Evolutionary conservation across 1,140 invertebrate species (phyloP).

Genomic region (Drosophila murphyi): DNA sequence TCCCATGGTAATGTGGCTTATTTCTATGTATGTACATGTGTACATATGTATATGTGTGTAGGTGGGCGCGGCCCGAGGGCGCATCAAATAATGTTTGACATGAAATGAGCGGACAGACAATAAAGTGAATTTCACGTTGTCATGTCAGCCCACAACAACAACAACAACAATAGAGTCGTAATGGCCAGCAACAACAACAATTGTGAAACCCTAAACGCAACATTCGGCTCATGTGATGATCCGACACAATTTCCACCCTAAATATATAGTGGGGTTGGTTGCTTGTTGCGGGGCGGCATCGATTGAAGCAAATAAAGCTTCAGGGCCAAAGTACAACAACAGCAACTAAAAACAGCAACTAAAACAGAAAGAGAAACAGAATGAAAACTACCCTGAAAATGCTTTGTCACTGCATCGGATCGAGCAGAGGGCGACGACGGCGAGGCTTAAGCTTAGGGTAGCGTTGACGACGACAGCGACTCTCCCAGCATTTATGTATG

Average conservation of each 20-base stretch:
- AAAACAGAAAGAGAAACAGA: constrained; percentile 19
- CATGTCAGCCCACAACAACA: constrained; percentile 59
- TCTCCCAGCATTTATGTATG: constrained; percentile 1
- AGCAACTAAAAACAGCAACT: constrained; percentile 30
- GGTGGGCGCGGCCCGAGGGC: constrained; percentile 72
- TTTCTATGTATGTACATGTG: constrained; percentile 27
- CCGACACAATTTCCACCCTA: constrained; percentile 68
- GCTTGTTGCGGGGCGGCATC: constrained; percentile 57
- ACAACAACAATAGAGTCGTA: constrained; percentile 12
- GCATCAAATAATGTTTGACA: constrained; percentile 79
- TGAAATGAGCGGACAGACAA: constrained; percentile 74
- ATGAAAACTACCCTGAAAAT: constrained; percentile 67
- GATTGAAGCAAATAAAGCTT: constrained; percentile 80
- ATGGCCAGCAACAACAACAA: constrained; percentile 36
- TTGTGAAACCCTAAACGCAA: constrained; percentile 75
- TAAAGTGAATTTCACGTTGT: constrained; percentile 81
- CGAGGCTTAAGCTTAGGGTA: constrained; percentile 21
- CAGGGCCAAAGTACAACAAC: constrained; percentile 68
- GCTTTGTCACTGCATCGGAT: constrained; percentile 25
- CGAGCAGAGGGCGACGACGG: constrained; percentile 26
- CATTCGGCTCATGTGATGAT: constrained; percentile 45
- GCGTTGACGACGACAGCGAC: constrained; percentile 3
- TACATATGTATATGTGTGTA: constrained; percentile 41
- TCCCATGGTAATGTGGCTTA: constrained; percentile 48
- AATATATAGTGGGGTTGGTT: constrained; percentile 59